phyloP scores from a whole-genome alignment of 2,888 invertebrate genomes.

The Aporophyla lueneburgensis region DNA sequence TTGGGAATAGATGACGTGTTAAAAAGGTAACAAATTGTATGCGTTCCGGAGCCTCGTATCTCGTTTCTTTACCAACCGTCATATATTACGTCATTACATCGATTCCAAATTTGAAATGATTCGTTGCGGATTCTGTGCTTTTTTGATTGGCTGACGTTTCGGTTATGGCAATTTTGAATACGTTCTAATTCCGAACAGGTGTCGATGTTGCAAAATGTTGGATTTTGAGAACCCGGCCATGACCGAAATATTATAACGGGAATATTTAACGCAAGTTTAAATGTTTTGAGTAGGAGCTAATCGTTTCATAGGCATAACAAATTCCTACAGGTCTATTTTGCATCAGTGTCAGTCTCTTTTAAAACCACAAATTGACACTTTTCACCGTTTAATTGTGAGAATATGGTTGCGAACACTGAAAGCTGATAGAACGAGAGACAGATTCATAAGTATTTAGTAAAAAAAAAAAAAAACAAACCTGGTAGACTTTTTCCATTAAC shows the following conservation, averaged over 20 bases:
- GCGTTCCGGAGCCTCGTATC: constrained; percentile 71
- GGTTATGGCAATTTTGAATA: constrained; percentile 52
- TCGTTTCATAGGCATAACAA: constrained; percentile 33
- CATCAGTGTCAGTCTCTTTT: neutral
- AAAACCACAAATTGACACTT: neutral
- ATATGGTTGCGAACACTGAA: neutral
- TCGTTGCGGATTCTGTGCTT: constrained; percentile 52
- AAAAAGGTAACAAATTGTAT: constrained; percentile 88
- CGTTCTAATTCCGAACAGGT: constrained; percentile 68
- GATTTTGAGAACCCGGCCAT: constrained; percentile 47
- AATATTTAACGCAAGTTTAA: constrained; percentile 11
- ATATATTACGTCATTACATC: constrained; percentile 77
- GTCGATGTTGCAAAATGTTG: constrained; percentile 52
- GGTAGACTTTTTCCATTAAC: neutral
- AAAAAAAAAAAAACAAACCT: neutral
- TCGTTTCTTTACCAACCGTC: constrained; percentile 79
- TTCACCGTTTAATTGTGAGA: neutral
- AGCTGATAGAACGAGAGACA: neutral
- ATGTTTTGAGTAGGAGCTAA: constrained; percentile 5
- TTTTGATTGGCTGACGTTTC: constrained; percentile 64
- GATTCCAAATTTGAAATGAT: constrained; percentile 63
- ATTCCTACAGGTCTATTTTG: neutral
- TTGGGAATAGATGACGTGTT: constrained; percentile 89
- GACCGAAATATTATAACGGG: constrained; percentile 40
- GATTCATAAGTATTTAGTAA: neutral